Conservation (phyloP, 2,797 vertebrate genomes). For the Anabas testudineus region DNA sequence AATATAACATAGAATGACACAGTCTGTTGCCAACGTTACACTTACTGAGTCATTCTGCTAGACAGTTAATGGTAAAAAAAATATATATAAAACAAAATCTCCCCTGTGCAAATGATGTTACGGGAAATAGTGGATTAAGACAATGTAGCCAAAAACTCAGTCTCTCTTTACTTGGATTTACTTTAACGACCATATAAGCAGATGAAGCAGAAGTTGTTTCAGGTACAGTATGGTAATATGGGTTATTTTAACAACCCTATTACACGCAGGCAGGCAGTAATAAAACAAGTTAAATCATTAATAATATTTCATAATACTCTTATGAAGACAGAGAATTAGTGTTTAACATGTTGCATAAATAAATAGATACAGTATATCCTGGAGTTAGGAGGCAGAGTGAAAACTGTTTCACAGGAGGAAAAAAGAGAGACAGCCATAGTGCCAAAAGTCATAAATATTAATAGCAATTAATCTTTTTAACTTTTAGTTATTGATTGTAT, state of each 20-base stretch:
- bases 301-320: slow-evolving; percentile 7
- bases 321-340: no score
- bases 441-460: no score
- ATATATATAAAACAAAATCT: neutral
- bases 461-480: no score
- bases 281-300: slow-evolving; percentile 3
- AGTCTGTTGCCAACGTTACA: no score
- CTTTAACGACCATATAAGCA: slow-evolving; percentile 11
- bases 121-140: neutral
- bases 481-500: neutral
- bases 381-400: no score
- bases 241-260: slow-evolving; percentile 2
- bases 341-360: no score
- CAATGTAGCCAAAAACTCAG: neutral
- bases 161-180: neutral
- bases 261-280: slow-evolving; percentile 1
- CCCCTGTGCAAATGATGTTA: neutral
- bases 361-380: no score
- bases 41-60: no score
- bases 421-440: no score
- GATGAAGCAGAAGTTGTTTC: neutral
- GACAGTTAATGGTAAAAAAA: neutral
- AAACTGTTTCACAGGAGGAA: no score
- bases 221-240: neutral
- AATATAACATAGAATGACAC: no score